Evolutionary conservation across 2,113 vertebrate genomes (phyloP).

Genomic region (Etheostoma spectabile): DNA sequence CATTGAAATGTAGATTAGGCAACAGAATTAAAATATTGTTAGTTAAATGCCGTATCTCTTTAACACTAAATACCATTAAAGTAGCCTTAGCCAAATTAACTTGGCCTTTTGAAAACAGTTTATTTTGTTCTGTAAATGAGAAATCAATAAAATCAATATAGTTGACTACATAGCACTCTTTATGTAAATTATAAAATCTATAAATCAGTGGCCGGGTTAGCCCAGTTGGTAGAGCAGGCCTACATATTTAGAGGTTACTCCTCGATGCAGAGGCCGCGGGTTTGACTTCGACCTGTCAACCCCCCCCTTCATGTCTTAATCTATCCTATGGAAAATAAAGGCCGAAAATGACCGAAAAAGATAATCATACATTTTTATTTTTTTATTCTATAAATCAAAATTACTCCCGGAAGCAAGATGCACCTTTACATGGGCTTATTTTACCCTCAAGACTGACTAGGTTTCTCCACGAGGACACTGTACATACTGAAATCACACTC

Average conservation of each 20-base stretch:
- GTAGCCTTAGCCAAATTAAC: neutral
- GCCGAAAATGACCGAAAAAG: too few relatives aligned
- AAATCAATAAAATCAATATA: slow-evolving; percentile 6
- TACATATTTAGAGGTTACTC: too few relatives aligned
- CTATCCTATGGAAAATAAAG: too few relatives aligned
- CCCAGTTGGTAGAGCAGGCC: too few relatives aligned
- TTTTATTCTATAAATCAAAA: neutral
- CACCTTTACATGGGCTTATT: neutral
- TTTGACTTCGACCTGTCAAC: too few relatives aligned
- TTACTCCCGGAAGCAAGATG: neutral
- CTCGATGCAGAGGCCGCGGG: too few relatives aligned
- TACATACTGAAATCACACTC: neutral
- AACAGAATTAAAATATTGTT: neutral
- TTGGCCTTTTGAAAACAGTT: neutral
- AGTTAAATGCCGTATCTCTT: neutral
- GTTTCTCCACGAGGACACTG: neutral
- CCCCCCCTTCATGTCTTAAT: too few relatives aligned
- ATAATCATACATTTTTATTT: too few relatives aligned
- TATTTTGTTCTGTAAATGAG: neutral
- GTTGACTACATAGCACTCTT: neutral
- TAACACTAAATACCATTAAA: neutral
- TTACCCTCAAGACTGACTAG: too few relatives aligned
- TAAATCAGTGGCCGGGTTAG: neutral
- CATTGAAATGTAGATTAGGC: neutral
- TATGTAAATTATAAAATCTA: slow-evolving; percentile 12